Conservation (phyloP, 2,888 invertebrate genomes). For the Philaethria dido region DNA sequence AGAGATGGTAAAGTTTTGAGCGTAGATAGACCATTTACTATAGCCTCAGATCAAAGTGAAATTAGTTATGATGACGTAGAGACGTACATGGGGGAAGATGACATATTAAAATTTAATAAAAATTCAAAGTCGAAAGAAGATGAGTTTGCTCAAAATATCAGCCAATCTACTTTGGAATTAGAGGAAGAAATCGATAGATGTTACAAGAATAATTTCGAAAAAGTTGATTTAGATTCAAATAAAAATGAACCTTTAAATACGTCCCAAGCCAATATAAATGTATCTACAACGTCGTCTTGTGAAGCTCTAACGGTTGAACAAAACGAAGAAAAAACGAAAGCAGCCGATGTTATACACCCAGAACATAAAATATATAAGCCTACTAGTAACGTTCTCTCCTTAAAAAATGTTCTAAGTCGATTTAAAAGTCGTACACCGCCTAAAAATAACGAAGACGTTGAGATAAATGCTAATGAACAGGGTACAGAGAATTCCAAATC, state of each 20-base stretch:
- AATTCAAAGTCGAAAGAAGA: conserved; percentile 61
- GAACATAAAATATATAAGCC: conserved; percentile 92
- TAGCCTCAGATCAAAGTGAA: conserved; percentile 88
- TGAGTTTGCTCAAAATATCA: conserved; percentile 70
- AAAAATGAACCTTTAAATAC: conserved; percentile 65
- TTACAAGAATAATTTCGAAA: conserved; percentile 77
- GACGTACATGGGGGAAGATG: conserved; percentile 79
- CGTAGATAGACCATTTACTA: conserved; percentile 87
- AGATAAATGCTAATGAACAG: conserved; percentile 75
- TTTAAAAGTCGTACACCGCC: conserved; percentile 76
- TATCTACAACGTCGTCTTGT: conserved; percentile 82
- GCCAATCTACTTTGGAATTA: conserved; percentile 76
- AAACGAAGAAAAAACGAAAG: conserved; percentile 73
- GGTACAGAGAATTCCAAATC: conserved; percentile 64
- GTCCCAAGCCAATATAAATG: conserved; percentile 77
- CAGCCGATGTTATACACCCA: conserved; percentile 85
- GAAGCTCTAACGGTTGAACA: conserved; percentile 77
- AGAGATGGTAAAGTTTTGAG: conserved; percentile 85
- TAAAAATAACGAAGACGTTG: conserved; percentile 66
- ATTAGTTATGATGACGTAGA: conserved; percentile 87
- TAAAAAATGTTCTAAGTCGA: conserved; percentile 83
- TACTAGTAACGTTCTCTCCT: conserved; percentile 79
- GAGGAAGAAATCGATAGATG: conserved; percentile 81
- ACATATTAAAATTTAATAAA: conserved; percentile 74
- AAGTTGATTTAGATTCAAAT: conserved; percentile 64